Conservation (phyloP, 2,888 invertebrate genomes). For the Laspeyria flexula region DNA sequence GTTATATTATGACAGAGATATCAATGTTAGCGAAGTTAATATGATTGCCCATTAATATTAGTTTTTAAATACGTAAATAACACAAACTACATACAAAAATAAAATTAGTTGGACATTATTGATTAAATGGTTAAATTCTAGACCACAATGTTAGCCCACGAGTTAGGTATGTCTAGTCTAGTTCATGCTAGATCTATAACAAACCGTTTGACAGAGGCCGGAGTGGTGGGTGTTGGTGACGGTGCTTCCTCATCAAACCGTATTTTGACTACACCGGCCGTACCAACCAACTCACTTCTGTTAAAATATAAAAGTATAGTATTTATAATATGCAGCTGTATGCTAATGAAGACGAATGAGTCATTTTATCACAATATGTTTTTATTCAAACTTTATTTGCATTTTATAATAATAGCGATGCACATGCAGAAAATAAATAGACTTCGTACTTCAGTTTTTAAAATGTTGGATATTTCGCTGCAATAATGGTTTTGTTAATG, state of each 20-base stretch:
- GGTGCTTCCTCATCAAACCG: slow-evolving; percentile 82
- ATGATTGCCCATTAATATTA: slow-evolving; percentile 22
- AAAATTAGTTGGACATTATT: slow-evolving; percentile 25
- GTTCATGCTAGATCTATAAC: slow-evolving; percentile 75
- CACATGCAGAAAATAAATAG: slow-evolving; percentile 1
- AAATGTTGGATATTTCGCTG: too few species aligned
- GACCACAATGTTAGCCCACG: slow-evolving; percentile 63
- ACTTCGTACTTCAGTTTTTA: background rate
- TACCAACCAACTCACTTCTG: slow-evolving; percentile 88
- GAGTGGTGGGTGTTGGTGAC: slow-evolving; percentile 82
- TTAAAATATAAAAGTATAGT: slow-evolving; percentile 66
- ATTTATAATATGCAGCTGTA: background rate
- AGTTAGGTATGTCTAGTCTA: slow-evolving; percentile 72
- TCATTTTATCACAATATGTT: background rate
- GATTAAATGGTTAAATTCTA: slow-evolving; percentile 31
- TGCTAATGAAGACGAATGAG: background rate
- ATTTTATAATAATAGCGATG: slow-evolving; percentile 2
- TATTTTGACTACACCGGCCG: slow-evolving; percentile 87
- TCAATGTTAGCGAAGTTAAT: slow-evolving; percentile 36
- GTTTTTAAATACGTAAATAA: slow-evolving; percentile 27
- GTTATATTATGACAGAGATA: background rate
- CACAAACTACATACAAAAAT: slow-evolving; percentile 17
- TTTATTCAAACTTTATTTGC: slow-evolving; percentile 3
- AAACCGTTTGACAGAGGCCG: slow-evolving; percentile 85
- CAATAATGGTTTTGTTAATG: too few species aligned